A percentile compares a stretch with the other conserved stretches of the same genome.
These are phyloP conservation scores for Mycalesis mineus DNA, from an alignment of 2,888 invertebrate genomes.

Conservation along the genomic window DNA sequence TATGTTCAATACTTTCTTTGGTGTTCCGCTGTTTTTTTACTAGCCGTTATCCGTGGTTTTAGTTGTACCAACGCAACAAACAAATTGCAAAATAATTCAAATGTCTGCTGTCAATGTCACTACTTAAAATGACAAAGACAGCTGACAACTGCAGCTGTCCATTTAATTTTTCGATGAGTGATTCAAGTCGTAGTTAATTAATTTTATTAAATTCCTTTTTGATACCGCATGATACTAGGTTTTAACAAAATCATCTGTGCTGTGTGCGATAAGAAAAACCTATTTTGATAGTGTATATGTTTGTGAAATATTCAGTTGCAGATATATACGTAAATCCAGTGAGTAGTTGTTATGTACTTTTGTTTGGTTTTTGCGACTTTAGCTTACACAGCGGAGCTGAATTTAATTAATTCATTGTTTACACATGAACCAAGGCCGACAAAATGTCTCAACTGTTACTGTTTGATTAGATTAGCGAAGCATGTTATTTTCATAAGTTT, in stretches of 20 bases:
- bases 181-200: constrained; percentile 56
- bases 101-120: too few relatives aligned
- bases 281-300: background rate
- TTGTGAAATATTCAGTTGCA: constrained; percentile 1
- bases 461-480: constrained; percentile 33
- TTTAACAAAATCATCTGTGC: constrained; percentile 28
- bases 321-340: constrained; percentile 6
- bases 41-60: background rate
- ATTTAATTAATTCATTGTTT: constrained; percentile 50
- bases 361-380: constrained; percentile 35
- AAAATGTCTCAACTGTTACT: constrained; percentile 37
- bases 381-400: constrained; percentile 28
- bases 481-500: background rate
- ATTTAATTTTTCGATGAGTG: constrained; percentile 35
- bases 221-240: constrained; percentile 38
- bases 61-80: background rate
- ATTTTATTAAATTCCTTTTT: constrained; percentile 31
- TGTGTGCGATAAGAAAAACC: constrained; percentile 14
- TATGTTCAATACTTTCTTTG: too few relatives aligned
- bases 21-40: too few relatives aligned
- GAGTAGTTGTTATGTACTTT: constrained; percentile 18
- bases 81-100: background rate
- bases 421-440: constrained; percentile 59
- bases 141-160: background rate
- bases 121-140: background rate